Percentiles rank a stretch among this genome's conserved stretches.
These are phyloP conservation scores for Porites rus DNA, from an alignment of 92 coral and sea anemone species.

Conservation along the genomic window DNA sequence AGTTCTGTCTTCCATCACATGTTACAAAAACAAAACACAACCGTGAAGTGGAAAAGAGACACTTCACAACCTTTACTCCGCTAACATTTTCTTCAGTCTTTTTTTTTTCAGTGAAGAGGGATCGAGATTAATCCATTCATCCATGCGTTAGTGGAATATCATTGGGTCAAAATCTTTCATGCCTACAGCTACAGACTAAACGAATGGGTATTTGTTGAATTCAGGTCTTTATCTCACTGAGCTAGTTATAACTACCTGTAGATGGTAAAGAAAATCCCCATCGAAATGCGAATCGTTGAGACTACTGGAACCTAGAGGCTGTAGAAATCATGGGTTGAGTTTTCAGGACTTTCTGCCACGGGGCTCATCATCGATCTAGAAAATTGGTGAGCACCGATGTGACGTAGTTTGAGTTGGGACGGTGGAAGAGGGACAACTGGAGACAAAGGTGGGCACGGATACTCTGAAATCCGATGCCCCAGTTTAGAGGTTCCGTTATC, in stretches of 20 bases:
- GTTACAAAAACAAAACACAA: too few relatives aligned
- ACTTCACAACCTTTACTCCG: too few relatives aligned
- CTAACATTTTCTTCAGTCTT: too few relatives aligned
- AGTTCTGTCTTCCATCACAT: too few relatives aligned
- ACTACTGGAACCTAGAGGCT: conserved; percentile 9
- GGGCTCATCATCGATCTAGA: neutral
- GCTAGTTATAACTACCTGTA: conserved; percentile 9
- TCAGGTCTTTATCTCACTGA: neutral
- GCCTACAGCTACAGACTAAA: neutral
- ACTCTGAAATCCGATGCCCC: conserved; percentile 5
- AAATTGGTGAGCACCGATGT: conserved; percentile 14
- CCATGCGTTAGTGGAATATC: too few relatives aligned
- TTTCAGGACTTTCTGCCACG: neutral
- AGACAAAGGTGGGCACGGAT: conserved; percentile 29
- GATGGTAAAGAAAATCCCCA: conserved; percentile 20
- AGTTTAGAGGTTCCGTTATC: neutral
- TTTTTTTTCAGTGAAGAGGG: too few relatives aligned
- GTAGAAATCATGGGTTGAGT: conserved; percentile 24
- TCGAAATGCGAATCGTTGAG: conserved; percentile 21
- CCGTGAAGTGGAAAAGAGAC: too few relatives aligned
- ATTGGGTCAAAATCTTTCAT: too few relatives aligned
- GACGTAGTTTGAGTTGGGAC: conserved; percentile 17
- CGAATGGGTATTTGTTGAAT: neutral
- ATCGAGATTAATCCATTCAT: too few relatives aligned
- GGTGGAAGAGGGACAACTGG: conserved; percentile 8